These are phyloP conservation scores for Drosophila buzzatii DNA, from an alignment of 2,888 invertebrate genomes.

Conservation along the genomic window DNA sequence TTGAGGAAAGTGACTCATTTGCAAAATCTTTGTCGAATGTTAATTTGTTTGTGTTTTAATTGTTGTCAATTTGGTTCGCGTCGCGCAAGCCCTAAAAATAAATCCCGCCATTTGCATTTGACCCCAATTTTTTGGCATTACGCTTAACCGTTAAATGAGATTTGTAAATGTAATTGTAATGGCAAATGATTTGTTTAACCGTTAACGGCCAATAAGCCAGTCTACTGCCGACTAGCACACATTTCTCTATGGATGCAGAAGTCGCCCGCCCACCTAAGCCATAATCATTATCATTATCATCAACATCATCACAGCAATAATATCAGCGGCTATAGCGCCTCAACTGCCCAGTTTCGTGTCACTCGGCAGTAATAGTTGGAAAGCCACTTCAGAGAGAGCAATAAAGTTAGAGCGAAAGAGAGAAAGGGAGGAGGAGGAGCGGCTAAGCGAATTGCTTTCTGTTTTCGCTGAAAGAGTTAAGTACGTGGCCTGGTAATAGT, in stretches of 20 bases:
- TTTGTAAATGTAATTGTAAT: conserved; percentile 38
- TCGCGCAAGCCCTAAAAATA: conserved; percentile 27
- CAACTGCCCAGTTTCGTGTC: conserved; percentile 45
- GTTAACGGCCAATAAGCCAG: conserved; percentile 34
- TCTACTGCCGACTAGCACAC: conserved; percentile 9
- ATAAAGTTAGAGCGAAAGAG: neutral
- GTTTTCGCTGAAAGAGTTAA: conserved; percentile 28
- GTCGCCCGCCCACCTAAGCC: conserved; percentile 46
- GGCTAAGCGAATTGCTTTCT: neutral
- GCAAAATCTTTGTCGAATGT: conserved; percentile 22
- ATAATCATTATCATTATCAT: conserved; percentile 49
- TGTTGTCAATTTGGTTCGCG: conserved; percentile 13
- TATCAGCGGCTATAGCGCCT: conserved; percentile 11
- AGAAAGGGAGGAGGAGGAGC: neutral
- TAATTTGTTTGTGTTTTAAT: conserved; percentile 14
- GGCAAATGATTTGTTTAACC: conserved; percentile 40
- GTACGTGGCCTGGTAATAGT: conserved; percentile 35
- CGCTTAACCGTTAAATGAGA: conserved; percentile 28
- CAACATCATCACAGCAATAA: conserved; percentile 34
- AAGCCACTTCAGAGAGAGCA: conserved; percentile 13
- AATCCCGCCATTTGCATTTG: conserved; percentile 25
- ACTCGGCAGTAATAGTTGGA: conserved; percentile 39
- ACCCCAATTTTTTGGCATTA: conserved; percentile 36
- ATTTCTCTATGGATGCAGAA: conserved; percentile 9
- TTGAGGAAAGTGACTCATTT: conserved; percentile 43